A percentile compares a stretch with the other conserved stretches of the same genome.
phyloP scores from a whole-genome alignment of 2,113 vertebrate genomes.

The Morone saxatilis region DNA sequence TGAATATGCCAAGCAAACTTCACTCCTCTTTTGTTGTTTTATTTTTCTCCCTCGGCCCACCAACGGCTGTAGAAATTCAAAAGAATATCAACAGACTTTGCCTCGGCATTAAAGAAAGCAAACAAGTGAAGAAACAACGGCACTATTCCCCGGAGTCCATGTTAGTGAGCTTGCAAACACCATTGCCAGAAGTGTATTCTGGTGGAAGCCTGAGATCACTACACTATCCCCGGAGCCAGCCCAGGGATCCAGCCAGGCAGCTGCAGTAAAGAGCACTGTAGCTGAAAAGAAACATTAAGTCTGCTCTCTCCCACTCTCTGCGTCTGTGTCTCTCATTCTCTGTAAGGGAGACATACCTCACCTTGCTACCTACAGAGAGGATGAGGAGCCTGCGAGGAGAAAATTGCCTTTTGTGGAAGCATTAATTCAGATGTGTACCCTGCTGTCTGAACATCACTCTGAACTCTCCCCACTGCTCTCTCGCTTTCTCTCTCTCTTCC shows the following conservation, averaged over 20 bases:
- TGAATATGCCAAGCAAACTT: constrained; percentile 62
- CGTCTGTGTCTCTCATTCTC: constrained; percentile 64
- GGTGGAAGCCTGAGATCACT: constrained; percentile 83
- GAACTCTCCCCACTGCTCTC: constrained; percentile 72
- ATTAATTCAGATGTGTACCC: constrained; percentile 87
- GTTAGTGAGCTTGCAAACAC: constrained; percentile 84
- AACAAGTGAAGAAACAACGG: constrained; percentile 77
- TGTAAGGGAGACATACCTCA: constrained; percentile 79
- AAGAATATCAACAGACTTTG: constrained; percentile 78
- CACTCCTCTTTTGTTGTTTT: constrained; percentile 69
- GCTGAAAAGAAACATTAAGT: constrained; percentile 77
- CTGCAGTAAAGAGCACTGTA: constrained; percentile 68
- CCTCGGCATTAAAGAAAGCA: constrained; percentile 79
- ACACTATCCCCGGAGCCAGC: constrained; percentile 79
- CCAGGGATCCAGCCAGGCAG: constrained; percentile 67
- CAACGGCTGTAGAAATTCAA: constrained; percentile 78
- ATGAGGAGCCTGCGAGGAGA: constrained; percentile 77
- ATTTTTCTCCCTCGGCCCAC: constrained; percentile 66
- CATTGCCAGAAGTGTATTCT: constrained; percentile 81
- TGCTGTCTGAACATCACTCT: constrained; percentile 83
- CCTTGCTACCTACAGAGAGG: constrained; percentile 80
- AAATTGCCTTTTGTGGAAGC: constrained; percentile 85
- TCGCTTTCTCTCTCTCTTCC: constrained; percentile 32
- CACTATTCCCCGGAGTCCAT: constrained; percentile 77
- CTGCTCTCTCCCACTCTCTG: constrained; percentile 54